Conservation (phyloP, 2,113 vertebrate genomes). For the Ornithorhynchus anatinus region DNA sequence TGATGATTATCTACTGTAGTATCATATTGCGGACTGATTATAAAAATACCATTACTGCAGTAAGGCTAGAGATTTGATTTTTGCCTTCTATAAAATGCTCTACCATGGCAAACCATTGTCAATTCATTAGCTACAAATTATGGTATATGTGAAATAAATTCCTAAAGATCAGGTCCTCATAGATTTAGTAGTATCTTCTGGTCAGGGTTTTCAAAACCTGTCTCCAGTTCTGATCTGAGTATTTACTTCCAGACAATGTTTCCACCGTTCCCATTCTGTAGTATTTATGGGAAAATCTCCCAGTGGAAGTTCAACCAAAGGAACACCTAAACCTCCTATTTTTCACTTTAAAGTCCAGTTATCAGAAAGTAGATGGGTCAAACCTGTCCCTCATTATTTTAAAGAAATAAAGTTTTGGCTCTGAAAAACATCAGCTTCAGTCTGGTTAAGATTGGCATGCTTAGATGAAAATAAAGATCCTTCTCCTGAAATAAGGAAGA, state of each 20-base stretch:
- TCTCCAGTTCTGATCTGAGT: too few relatives aligned
- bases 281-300: slow-evolving; percentile 11
- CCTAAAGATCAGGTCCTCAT: slow-evolving; percentile 52
- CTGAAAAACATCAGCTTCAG: slow-evolving; percentile 53
- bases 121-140: slow-evolving; percentile 57
- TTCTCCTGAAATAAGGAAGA: slow-evolving; percentile 50
- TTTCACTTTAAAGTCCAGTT: slow-evolving; percentile 17
- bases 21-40: slow-evolving; percentile 41
- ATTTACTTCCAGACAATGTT: too few relatives aligned
- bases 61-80: slow-evolving; percentile 43
- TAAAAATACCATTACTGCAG: slow-evolving; percentile 30
- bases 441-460: slow-evolving; percentile 31
- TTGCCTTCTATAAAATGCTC: slow-evolving; percentile 43
- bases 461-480: slow-evolving; percentile 62
- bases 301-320: slow-evolving; percentile 21
- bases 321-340: slow-evolving; percentile 3
- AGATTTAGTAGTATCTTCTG: too few relatives aligned
- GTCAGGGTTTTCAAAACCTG: too few relatives aligned
- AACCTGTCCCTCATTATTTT: slow-evolving; percentile 57
- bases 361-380: slow-evolving; percentile 33
- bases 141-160: slow-evolving; percentile 52
- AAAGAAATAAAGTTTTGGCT: slow-evolving; percentile 53
- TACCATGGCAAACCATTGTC: slow-evolving; percentile 26
- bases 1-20: slow-evolving; percentile 37
- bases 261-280: background rate